A percentile compares a stretch with the other conserved stretches of the same genome.
phyloP scores from a whole-genome alignment of 1,140 invertebrate genomes.

The Pomacea maculata region DNA sequence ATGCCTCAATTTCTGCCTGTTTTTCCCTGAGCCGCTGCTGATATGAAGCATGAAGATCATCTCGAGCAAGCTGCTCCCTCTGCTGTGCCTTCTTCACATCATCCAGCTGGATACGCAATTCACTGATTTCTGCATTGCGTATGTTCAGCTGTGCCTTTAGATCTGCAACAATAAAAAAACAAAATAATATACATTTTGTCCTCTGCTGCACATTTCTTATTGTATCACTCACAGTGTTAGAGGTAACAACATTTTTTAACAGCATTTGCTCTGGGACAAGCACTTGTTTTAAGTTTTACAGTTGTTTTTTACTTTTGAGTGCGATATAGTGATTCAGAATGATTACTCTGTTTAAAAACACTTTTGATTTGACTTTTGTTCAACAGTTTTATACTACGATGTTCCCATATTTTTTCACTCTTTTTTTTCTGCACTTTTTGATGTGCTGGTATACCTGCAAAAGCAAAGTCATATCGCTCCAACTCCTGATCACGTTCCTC shows the following conservation, averaged over 20 bases:
- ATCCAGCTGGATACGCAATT: conserved; percentile 61
- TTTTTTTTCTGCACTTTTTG: no score
- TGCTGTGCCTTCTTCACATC: conserved; percentile 49
- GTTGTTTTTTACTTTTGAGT: no score
- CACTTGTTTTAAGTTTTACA: no score
- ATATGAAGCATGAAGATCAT: conserved; percentile 62
- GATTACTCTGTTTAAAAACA: no score
- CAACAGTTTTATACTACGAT: no score
- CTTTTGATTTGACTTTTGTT: no score
- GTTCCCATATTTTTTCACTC: no score
- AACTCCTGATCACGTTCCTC: conserved; percentile 62
- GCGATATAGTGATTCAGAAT: no score
- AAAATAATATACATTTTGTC: neutral
- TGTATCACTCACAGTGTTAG: no score
- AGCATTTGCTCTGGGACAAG: no score
- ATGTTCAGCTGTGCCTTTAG: conserved; percentile 49
- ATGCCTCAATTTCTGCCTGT: conserved; percentile 61
- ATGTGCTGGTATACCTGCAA: conserved; percentile 42
- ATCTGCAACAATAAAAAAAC: conserved; percentile 35
- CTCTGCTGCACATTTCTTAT: no score
- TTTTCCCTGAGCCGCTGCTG: conserved; percentile 62
- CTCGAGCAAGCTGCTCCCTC: conserved; percentile 48
- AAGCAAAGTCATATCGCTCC: conserved; percentile 58
- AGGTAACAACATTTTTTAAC: no score
- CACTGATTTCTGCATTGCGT: conserved; percentile 60